Evolutionary conservation across 2,888 invertebrate species (phyloP).

Genomic region (Ophion ventricosus): DNA sequence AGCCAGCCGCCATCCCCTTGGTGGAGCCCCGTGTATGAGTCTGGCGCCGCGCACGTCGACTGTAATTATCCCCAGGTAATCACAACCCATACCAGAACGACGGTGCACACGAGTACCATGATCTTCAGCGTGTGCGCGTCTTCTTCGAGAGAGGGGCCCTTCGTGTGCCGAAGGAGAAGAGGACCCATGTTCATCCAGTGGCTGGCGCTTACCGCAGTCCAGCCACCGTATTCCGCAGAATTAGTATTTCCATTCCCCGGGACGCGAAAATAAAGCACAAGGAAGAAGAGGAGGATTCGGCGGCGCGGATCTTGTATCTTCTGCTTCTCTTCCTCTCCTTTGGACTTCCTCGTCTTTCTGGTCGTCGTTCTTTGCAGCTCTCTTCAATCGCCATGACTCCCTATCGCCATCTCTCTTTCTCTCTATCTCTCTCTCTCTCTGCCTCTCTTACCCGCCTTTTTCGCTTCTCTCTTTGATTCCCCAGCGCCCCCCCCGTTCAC

Average conservation of each 20-base stretch:
- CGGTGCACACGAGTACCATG: constrained; percentile 67
- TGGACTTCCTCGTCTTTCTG: constrained; percentile 35
- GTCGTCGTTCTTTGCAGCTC: constrained; percentile 53
- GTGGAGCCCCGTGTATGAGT: constrained; percentile 61
- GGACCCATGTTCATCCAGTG: constrained; percentile 68
- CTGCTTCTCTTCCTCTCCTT: constrained; percentile 31
- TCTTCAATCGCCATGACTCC: constrained; percentile 62
- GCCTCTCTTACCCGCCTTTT: constrained; percentile 47
- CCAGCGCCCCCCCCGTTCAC: constrained; percentile 68
- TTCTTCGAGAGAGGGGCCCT: constrained; percentile 43
- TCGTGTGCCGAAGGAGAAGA: constrained; percentile 27
- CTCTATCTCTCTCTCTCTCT: constrained; percentile 32
- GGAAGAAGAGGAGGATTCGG: constrained; percentile 58
- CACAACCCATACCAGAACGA: constrained; percentile 80
- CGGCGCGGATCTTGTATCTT: constrained; percentile 57
- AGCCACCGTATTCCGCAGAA: constrained; percentile 83
- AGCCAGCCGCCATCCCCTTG: constrained; percentile 59
- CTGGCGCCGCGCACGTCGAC: constrained; percentile 76
- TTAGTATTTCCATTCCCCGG: constrained; percentile 83
- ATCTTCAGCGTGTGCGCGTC: constrained; percentile 63
- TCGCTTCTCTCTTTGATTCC: constrained; percentile 68
- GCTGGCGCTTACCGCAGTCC: constrained; percentile 81
- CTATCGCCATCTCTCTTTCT: constrained; percentile 23
- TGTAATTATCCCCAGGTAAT: constrained; percentile 83
- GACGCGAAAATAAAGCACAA: constrained; percentile 72